These are phyloP conservation scores for Gallinago solitaria DNA, from an alignment of 2,797 vertebrate genomes.

Conservation along the genomic window DNA sequence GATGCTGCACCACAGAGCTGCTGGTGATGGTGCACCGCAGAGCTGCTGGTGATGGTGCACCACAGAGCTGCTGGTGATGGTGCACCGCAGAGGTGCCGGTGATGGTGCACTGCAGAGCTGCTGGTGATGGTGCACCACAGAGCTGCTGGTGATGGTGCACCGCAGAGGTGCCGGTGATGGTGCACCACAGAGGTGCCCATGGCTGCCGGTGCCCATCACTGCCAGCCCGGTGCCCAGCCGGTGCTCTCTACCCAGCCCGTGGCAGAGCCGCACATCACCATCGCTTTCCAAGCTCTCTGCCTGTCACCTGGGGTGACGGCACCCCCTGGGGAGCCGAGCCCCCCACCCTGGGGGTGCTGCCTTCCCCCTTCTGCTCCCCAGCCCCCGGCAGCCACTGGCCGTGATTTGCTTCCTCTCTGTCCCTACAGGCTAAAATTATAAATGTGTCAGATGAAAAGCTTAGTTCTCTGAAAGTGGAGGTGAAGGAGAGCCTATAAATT, in stretches of 20 bases:
- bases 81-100: not conserved
- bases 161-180: no score
- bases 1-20: no score
- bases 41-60: not conserved
- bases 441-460: conserved; percentile 9
- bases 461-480: conserved; percentile 19
- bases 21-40: not conserved
- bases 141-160: not conserved
- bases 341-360: fast-evolving
- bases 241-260: fast-evolving
- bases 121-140: no score
- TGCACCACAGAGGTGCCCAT: not conserved
- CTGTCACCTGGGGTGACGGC: not conserved
- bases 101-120: not conserved
- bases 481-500: conserved; percentile 57
- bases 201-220: not conserved
- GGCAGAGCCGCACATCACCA: not conserved
- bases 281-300: not conserved
- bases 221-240: not conserved
- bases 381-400: not conserved
- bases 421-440: conserved; percentile 20
- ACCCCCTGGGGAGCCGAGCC: not conserved
- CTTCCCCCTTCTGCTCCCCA: not conserved
- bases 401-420: not conserved
- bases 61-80: not conserved